Percentiles rank a stretch among this genome's conserved stretches.
phyloP scores from a whole-genome alignment of 2,113 vertebrate species.

The Eublepharis macularius region DNA sequence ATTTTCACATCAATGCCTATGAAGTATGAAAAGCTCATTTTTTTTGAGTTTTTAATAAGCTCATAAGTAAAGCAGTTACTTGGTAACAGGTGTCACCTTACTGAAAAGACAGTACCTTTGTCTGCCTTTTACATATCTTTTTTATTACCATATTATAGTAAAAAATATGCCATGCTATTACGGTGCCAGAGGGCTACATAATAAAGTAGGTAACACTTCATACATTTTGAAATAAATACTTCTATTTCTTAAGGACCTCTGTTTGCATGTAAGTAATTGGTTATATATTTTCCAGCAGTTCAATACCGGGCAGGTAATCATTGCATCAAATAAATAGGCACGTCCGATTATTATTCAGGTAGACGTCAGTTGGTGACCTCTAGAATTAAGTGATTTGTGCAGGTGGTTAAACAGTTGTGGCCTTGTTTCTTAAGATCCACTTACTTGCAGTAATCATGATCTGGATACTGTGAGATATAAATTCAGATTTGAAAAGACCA shows the following conservation, averaged over 20 bases:
- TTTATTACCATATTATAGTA: conserved; percentile 84
- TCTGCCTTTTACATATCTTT: conserved; percentile 83
- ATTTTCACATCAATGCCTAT: conserved; percentile 88
- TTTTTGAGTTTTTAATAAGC: conserved; percentile 87
- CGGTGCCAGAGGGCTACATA: conserved; percentile 79
- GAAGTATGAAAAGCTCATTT: conserved; percentile 89
- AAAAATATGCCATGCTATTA: conserved; percentile 78
- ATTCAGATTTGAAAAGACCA: conserved; percentile 48
- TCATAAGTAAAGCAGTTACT: conserved; percentile 89
- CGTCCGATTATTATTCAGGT: conserved; percentile 34
- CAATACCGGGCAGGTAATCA: conserved; percentile 52
- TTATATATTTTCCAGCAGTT: conserved; percentile 18
- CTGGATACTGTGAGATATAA: conserved; percentile 36
- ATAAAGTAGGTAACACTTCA: conserved; percentile 74
- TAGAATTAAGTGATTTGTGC: background rate
- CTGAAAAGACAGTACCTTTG: conserved; percentile 81
- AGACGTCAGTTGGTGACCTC: conserved; percentile 24
- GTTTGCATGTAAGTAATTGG: conserved; percentile 64
- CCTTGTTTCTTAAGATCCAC: conserved; percentile 50
- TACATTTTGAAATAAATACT: conserved; percentile 65
- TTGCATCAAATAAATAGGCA: conserved; percentile 15
- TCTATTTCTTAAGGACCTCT: conserved; percentile 50
- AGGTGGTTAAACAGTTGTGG: conserved; percentile 36
- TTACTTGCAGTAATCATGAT: conserved; percentile 44
- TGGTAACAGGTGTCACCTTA: conserved; percentile 87